Percentiles rank a stretch among this genome's conserved stretches.
phyloP scores from a whole-genome alignment of 2,888 invertebrate species.

The Leuctra nigra region DNA sequence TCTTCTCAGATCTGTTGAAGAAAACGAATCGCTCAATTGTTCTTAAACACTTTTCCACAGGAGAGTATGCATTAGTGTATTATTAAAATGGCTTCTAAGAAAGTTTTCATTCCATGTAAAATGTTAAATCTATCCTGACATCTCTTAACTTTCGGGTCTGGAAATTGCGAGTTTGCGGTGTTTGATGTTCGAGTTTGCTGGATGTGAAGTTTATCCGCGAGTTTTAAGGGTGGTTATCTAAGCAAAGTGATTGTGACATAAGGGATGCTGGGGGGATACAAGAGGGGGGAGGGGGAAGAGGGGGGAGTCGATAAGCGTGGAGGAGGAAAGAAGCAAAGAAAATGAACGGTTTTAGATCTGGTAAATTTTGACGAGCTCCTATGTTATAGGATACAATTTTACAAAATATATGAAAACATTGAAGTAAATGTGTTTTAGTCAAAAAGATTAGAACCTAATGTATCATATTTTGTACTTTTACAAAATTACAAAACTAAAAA shows the following conservation, averaged over 20 bases:
- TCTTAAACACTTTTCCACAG: too few relatives aligned
- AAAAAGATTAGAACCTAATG: too few relatives aligned
- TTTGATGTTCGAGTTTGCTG: background rate
- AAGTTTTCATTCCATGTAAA: conserved; percentile 8
- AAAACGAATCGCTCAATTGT: too few relatives aligned
- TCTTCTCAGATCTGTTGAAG: too few relatives aligned
- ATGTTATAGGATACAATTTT: too few relatives aligned
- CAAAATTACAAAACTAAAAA: too few relatives aligned
- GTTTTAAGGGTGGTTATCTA: background rate
- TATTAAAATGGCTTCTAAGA: too few relatives aligned
- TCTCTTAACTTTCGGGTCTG: conserved; percentile 16
- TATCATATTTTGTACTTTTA: too few relatives aligned
- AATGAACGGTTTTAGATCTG: background rate
- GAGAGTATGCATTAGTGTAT: too few relatives aligned
- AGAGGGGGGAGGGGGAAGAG: background rate
- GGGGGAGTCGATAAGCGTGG: background rate
- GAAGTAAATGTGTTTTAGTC: too few relatives aligned
- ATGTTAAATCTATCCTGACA: conserved; percentile 11
- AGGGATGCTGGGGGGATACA: background rate
- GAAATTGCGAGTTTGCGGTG: conserved; percentile 2
- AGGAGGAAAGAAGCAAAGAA: background rate
- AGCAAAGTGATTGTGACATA: conserved; percentile 14
- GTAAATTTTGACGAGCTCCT: too few relatives aligned
- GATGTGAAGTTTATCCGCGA: background rate
- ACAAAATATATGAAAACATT: too few relatives aligned